Conservation (phyloP, 2,888 invertebrate genomes). For the Cremastobaeus sp. region DNA sequence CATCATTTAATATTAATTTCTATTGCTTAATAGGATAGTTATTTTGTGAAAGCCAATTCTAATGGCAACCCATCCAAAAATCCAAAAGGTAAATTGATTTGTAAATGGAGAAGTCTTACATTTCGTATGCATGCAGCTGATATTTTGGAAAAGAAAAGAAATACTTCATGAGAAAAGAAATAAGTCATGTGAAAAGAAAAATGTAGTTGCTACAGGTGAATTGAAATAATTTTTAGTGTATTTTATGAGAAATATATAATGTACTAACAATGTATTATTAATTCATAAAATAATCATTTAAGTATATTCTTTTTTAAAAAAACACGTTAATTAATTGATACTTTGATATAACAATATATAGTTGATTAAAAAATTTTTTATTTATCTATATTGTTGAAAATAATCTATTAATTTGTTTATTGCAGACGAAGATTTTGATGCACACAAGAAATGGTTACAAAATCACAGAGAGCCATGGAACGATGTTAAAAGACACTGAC, state of each 20-base stretch:
- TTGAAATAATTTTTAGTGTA: no score
- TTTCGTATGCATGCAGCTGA: constrained; percentile 18
- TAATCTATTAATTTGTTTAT: not conserved
- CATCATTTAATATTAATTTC: not conserved
- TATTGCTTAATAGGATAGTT: constrained; percentile 12
- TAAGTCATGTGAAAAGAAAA: no score
- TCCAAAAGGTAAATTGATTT: constrained; percentile 21
- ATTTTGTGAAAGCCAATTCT: constrained; percentile 1
- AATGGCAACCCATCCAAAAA: constrained; percentile 25
- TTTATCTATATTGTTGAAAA: not conserved
- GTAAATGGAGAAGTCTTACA: constrained; percentile 20
- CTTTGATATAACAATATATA: not conserved
- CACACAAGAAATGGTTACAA: not conserved
- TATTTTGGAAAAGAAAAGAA: constrained; percentile 5
- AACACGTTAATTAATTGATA: no score
- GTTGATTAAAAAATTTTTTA: not conserved
- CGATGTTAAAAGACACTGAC: not conserved
- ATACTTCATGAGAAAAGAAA: no score
- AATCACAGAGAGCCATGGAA: not conserved
- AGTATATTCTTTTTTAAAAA: no score
- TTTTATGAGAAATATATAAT: no score
- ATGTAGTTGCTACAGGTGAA: no score
- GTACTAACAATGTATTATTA: no score
- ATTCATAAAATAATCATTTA: no score
- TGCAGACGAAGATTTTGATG: not conserved